A percentile compares a stretch with the other conserved stretches of the same genome.
phyloP scores from a whole-genome alignment of 2,113 vertebrate genomes.

The Plectropomus leopardus region DNA sequence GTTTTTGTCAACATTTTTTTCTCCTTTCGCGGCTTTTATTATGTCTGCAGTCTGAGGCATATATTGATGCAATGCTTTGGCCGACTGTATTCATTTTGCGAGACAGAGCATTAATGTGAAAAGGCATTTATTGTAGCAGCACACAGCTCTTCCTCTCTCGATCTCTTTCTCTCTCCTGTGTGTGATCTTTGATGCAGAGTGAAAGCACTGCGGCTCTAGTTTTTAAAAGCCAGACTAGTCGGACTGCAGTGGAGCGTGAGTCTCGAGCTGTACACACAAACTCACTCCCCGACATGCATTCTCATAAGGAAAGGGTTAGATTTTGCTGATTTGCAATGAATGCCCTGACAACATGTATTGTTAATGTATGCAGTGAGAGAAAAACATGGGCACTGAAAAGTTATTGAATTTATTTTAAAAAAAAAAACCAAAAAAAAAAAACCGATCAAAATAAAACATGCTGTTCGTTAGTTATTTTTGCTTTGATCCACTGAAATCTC shows the following conservation, averaged over 20 bases:
- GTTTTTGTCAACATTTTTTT: neutral
- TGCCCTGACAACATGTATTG: neutral
- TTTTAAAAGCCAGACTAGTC: constrained; percentile 18
- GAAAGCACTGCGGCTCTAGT: constrained; percentile 51
- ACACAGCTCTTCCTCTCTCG: neutral
- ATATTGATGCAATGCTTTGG: neutral
- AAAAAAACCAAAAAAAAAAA: neutral
- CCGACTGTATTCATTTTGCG: constrained; percentile 8
- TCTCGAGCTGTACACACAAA: neutral
- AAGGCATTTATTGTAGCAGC: neutral
- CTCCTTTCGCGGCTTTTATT: neutral
- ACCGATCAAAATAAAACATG: neutral
- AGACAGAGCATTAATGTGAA: constrained; percentile 15
- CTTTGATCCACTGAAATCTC: neutral
- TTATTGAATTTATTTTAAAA: neutral
- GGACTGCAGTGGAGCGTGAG: constrained; percentile 48
- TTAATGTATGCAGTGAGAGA: neutral
- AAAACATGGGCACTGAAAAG: neutral
- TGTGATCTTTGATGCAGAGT: constrained; percentile 50
- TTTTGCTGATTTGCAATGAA: neutral
- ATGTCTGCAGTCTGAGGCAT: neutral
- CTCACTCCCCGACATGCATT: neutral
- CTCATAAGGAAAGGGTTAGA: neutral
- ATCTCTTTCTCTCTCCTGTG: constrained; percentile 1
- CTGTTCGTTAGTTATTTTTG: neutral